Percentiles rank a stretch among this genome's conserved stretches.
Conservation (phyloP, 2,797 vertebrate genomes). For the Cossypha polioptera region DNA sequence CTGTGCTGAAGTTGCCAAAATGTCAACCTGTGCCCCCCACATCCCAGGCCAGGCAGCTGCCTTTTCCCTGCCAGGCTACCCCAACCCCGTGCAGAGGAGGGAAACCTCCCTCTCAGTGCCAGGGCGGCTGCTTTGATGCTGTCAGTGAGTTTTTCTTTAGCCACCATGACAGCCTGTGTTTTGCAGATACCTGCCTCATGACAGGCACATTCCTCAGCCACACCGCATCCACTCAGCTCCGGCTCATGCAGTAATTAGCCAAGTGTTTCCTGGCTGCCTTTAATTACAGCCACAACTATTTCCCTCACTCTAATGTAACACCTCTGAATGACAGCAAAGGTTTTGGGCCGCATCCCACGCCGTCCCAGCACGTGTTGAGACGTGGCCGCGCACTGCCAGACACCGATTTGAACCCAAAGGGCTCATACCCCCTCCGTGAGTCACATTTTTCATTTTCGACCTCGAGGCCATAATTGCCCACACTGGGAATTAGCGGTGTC, state of each 20-base stretch:
- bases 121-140: not conserved
- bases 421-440: not conserved
- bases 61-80: not conserved
- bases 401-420: not conserved
- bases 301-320: not conserved
- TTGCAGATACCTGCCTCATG: slow-evolving; percentile 28
- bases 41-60: not conserved
- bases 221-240: not conserved
- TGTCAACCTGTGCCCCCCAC: not conserved
- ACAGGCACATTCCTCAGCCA: not conserved
- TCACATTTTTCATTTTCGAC: not conserved
- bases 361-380: not conserved
- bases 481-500: not conserved
- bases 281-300: slow-evolving; percentile 51
- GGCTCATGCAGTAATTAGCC: slow-evolving; percentile 5
- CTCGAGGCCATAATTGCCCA: not conserved
- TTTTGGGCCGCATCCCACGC: not conserved
- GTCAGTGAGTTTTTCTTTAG: not conserved
- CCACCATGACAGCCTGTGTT: not conserved
- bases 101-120: not conserved
- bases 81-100: accelerated
- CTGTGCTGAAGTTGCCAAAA: not conserved
- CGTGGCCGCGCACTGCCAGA: accelerated
- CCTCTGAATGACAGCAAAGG: not conserved
- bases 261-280: slow-evolving; percentile 51